These are phyloP conservation scores for Ruditapes philippinarum DNA, from an alignment of 1,140 invertebrate species.

Conservation along the genomic window DNA sequence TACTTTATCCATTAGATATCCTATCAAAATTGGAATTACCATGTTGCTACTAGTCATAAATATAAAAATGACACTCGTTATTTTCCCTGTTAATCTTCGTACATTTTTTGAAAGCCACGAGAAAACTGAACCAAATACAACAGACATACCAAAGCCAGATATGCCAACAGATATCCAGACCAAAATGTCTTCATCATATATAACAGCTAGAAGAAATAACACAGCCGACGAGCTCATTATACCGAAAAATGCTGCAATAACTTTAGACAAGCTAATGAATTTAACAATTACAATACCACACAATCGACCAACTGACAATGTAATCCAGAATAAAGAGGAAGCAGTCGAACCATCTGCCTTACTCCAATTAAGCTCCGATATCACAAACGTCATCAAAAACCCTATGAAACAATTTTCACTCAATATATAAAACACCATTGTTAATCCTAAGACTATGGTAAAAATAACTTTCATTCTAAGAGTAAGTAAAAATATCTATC, in stretches of 20 bases:
- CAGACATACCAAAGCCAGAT: slow-evolving; percentile 47
- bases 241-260: slow-evolving; percentile 1
- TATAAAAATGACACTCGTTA: slow-evolving; percentile 36
- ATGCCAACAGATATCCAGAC: slow-evolving; percentile 20
- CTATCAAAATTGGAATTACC: slow-evolving; percentile 31
- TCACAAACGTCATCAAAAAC: slow-evolving; percentile 48
- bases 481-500: slow-evolving; percentile 16
- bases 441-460: slow-evolving; percentile 24
- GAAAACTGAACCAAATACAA: slow-evolving; percentile 53
- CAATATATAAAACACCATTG: not conserved
- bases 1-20: slow-evolving; percentile 47
- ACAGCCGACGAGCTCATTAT: not conserved
- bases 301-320: slow-evolving; percentile 26
- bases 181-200: not conserved
- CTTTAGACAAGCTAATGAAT: not conserved
- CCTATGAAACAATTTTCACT: slow-evolving; percentile 34
- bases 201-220: slow-evolving; percentile 13
- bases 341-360: slow-evolving; percentile 20
- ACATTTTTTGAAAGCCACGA: slow-evolving; percentile 49
- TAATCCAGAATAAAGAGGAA: slow-evolving; percentile 36
- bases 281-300: slow-evolving; percentile 38
- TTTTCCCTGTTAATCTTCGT: slow-evolving; percentile 42
- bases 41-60: slow-evolving; percentile 1
- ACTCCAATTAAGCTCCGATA: slow-evolving; percentile 28
- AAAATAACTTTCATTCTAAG: slow-evolving; percentile 27